Percentiles rank a stretch among this genome's conserved stretches.
phyloP scores from a whole-genome alignment of 35 echinoderm and acorn worm genomes.

The Ophiothrix spiculata region DNA sequence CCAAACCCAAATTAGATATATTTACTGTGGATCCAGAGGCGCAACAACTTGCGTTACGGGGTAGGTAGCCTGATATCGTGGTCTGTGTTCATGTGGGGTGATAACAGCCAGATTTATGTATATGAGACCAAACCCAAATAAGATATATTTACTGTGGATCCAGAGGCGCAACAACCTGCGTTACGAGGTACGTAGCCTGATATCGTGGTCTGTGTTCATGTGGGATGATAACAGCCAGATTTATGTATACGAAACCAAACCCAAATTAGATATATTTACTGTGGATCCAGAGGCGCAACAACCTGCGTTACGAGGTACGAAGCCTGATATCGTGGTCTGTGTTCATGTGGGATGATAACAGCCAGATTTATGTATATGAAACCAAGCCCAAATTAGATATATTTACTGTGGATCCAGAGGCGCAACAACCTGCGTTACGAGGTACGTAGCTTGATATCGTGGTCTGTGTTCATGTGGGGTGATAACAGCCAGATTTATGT shows the following conservation, averaged over 20 bases:
- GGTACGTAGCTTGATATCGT: conserved; percentile 22
- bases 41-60: conserved; percentile 13
- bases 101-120: conserved; percentile 72
- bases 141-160: conserved; percentile 76
- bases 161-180: conserved; percentile 39
- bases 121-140: conserved; percentile 81
- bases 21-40: conserved; percentile 72
- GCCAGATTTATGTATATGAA: conserved; percentile 80
- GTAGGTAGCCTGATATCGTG: conserved; percentile 35
- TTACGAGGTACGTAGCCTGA: not conserved
- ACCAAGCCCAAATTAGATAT: conserved; percentile 79
- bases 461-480: conserved; percentile 68
- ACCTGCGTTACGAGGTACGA: not conserved
- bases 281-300: conserved; percentile 60
- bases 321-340: conserved; percentile 65
- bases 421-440: conserved; percentile 16
- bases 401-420: conserved; percentile 72
- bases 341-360: conserved; percentile 70
- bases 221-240: conserved; percentile 65
- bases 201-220: conserved; percentile 72
- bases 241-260: conserved; percentile 82
- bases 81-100: conserved; percentile 70
- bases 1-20: conserved; percentile 75
- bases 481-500: conserved; percentile 78
- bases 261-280: conserved; percentile 82